Conservation (phyloP, 2,888 invertebrate species). For the Ctena decussata region DNA sequence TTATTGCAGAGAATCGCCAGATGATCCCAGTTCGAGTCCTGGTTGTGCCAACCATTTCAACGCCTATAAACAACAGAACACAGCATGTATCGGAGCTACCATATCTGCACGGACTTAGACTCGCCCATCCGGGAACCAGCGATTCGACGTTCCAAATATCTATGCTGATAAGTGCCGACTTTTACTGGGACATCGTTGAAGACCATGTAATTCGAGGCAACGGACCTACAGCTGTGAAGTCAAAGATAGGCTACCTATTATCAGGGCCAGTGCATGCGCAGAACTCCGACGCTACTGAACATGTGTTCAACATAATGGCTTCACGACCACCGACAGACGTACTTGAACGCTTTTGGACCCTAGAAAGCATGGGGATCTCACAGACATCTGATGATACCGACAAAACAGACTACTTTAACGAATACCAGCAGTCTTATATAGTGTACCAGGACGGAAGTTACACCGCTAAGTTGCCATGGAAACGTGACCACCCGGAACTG, state of each 20-base stretch:
- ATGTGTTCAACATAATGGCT: slow-evolving; percentile 12
- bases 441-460: slow-evolving; percentile 8
- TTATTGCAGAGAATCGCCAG: too few relatives aligned
- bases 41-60: too few relatives aligned
- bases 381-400: neutral
- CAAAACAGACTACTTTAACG: neutral
- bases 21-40: too few relatives aligned
- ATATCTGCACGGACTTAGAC: slow-evolving; percentile 33
- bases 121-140: slow-evolving; percentile 44
- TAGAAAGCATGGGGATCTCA: slow-evolving; percentile 40
- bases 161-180: slow-evolving; percentile 56
- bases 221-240: slow-evolving; percentile 61
- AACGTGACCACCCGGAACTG: slow-evolving; percentile 14
- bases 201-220: slow-evolving; percentile 40
- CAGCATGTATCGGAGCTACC: too few relatives aligned
- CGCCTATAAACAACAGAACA: too few relatives aligned
- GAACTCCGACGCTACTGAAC: neutral
- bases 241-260: slow-evolving; percentile 52
- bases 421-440: slow-evolving; percentile 7
- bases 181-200: slow-evolving; percentile 55
- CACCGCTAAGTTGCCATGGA: slow-evolving; percentile 9
- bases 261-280: slow-evolving; percentile 30
- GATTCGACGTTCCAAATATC: slow-evolving; percentile 31
- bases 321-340: slow-evolving; percentile 11
- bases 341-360: slow-evolving; percentile 47